These are phyloP conservation scores for Artemia franciscana DNA, from an alignment of 1,140 invertebrate species.

Conservation along the genomic window DNA sequence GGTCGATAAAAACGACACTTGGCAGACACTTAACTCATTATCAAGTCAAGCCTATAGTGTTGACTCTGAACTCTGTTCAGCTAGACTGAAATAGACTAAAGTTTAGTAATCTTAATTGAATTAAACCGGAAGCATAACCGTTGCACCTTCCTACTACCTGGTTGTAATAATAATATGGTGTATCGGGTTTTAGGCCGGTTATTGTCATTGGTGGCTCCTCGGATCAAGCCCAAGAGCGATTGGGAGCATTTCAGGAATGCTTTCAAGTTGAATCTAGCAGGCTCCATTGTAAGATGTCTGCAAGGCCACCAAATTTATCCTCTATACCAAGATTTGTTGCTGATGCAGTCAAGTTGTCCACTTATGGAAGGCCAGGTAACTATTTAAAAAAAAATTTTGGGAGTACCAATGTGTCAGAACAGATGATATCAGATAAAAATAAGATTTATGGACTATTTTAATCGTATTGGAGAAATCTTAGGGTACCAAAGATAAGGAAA, in stretches of 20 bases:
- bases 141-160: background rate
- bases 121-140: background rate
- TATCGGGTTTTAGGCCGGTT: constrained; percentile 44
- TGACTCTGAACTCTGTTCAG: too few relatives aligned
- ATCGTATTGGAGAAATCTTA: too few relatives aligned
- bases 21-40: too few relatives aligned
- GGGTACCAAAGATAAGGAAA: too few relatives aligned
- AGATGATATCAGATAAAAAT: too few relatives aligned
- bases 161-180: background rate
- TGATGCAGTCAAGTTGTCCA: constrained; percentile 59
- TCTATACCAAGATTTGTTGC: constrained; percentile 76
- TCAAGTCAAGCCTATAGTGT: too few relatives aligned
- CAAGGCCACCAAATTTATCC: constrained; percentile 48
- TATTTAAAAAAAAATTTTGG: too few relatives aligned
- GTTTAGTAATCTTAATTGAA: too few relatives aligned
- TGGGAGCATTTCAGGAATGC: constrained; percentile 88
- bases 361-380: constrained; percentile 63
- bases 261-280: constrained; percentile 63
- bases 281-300: constrained; percentile 70
- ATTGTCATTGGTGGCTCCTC: constrained; percentile 75
- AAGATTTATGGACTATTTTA: too few relatives aligned
- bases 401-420: too few relatives aligned
- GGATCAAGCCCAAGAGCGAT: constrained; percentile 68
- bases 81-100: too few relatives aligned
- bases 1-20: too few relatives aligned